Percentiles rank a stretch among this genome's conserved stretches.
Evolutionary conservation across 2,888 invertebrate species (phyloP).

Genomic region (Cantharis rustica): DNA sequence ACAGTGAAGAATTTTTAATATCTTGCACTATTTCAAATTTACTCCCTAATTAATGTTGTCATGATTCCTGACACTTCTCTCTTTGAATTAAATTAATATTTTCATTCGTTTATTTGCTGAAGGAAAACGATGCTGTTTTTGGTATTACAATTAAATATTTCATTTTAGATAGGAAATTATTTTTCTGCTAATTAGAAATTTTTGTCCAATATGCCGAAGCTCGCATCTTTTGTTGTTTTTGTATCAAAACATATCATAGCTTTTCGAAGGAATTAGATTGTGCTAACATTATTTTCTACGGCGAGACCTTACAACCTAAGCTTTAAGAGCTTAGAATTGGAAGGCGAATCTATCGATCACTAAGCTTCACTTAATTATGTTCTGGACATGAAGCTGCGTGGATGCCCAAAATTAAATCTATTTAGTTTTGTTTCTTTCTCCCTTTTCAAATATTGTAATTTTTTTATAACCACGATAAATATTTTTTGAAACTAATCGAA

Average conservation of each 20-base stretch:
- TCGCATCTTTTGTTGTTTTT: neutral
- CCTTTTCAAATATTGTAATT: neutral
- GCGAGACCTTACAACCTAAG: neutral
- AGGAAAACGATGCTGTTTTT: neutral
- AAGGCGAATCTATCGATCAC: slow-evolving; percentile 12
- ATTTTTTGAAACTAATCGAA: neutral
- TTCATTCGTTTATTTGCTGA: neutral
- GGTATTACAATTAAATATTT: neutral
- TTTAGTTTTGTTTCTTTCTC: neutral
- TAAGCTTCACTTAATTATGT: slow-evolving; percentile 16
- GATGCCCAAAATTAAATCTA: neutral
- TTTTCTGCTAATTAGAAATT: neutral
- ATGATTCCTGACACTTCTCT: neutral
- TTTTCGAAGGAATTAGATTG: slow-evolving; percentile 4
- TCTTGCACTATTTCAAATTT: neutral
- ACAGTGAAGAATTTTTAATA: neutral
- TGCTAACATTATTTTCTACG: slow-evolving; percentile 3
- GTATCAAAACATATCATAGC: neutral
- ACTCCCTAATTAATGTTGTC: neutral
- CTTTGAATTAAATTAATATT: neutral
- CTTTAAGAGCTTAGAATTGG: neutral
- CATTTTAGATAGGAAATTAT: neutral
- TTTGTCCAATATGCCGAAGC: neutral
- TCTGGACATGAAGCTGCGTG: slow-evolving; percentile 13
- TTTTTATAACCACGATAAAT: neutral